These are phyloP conservation scores for Nasua narica DNA, from an alignment of 2,797 vertebrate species.

Conservation along the genomic window DNA sequence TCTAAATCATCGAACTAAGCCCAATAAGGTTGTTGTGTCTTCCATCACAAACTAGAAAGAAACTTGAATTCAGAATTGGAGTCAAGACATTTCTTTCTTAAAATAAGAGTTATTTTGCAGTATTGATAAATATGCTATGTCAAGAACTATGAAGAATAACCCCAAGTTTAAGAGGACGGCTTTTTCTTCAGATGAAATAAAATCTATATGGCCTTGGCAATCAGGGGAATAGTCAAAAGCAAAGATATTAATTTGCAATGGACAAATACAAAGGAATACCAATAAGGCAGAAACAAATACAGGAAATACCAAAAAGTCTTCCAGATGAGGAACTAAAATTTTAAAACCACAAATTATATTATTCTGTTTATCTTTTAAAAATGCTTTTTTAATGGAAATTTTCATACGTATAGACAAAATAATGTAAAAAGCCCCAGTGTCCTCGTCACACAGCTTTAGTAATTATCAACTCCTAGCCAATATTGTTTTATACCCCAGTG, in stretches of 20 bases:
- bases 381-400: neutral
- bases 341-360: neutral
- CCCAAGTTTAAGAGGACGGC: neutral
- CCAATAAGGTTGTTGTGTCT: neutral
- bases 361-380: neutral
- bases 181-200: conserved; percentile 26
- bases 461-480: neutral
- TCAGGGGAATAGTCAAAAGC: neutral
- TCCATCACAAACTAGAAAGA: neutral
- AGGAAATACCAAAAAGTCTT: neutral
- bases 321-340: neutral
- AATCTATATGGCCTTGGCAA: neutral
- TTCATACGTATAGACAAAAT: neutral
- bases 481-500: neutral
- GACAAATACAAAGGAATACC: neutral
- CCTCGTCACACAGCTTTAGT: neutral
- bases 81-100: neutral
- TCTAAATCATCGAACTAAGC: neutral
- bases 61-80: neutral
- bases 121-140: neutral
- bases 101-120: neutral
- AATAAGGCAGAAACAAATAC: neutral
- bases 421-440: neutral
- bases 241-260: neutral
- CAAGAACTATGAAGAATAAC: neutral